phyloP scores from a whole-genome alignment of 2,797 vertebrate genomes.

The Gouania willdenowi region DNA sequence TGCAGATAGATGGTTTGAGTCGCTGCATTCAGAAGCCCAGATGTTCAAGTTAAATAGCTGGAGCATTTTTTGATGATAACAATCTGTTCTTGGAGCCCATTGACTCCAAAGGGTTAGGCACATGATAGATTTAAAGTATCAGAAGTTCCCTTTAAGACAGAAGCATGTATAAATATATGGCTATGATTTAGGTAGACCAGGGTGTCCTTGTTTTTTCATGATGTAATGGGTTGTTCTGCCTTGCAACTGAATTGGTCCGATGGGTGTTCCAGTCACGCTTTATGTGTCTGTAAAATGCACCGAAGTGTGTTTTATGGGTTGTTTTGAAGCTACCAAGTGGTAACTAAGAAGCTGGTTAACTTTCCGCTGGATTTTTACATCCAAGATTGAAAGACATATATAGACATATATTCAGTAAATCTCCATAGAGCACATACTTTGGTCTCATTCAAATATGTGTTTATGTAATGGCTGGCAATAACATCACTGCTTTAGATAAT shows the following conservation, averaged over 20 bases:
- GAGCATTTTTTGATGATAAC: slow-evolving; percentile 29
- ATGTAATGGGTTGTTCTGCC: slow-evolving; percentile 46
- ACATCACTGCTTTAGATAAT: slow-evolving; percentile 15
- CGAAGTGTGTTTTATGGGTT: slow-evolving; percentile 48
- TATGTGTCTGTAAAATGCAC: slow-evolving; percentile 44
- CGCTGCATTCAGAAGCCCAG: slow-evolving; percentile 17
- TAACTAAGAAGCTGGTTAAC: slow-evolving; percentile 43
- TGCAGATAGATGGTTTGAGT: too few species aligned
- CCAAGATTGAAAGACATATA: slow-evolving; percentile 22
- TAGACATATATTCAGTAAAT: slow-evolving; percentile 6
- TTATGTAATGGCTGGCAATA: slow-evolving; percentile 12
- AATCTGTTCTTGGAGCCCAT: slow-evolving; percentile 30
- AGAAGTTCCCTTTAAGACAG: too few species aligned
- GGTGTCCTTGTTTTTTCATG: slow-evolving; percentile 39
- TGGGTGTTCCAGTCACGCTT: slow-evolving; percentile 25
- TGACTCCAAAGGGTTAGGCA: slow-evolving; percentile 38
- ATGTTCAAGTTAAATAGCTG: slow-evolving; percentile 18
- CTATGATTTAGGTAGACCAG: slow-evolving; percentile 32
- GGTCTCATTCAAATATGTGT: neutral
- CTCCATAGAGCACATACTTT: slow-evolving; percentile 9
- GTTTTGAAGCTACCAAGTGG: slow-evolving; percentile 33
- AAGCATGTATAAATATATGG: slow-evolving; percentile 2
- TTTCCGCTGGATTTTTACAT: slow-evolving; percentile 1
- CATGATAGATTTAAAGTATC: too few species aligned
- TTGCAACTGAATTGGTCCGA: slow-evolving; percentile 26